A percentile compares a stretch with the other conserved stretches of the same genome.
These are phyloP conservation scores for Parnassius mnemosyne DNA, from an alignment of 2,888 invertebrate genomes.

Conservation along the genomic window DNA sequence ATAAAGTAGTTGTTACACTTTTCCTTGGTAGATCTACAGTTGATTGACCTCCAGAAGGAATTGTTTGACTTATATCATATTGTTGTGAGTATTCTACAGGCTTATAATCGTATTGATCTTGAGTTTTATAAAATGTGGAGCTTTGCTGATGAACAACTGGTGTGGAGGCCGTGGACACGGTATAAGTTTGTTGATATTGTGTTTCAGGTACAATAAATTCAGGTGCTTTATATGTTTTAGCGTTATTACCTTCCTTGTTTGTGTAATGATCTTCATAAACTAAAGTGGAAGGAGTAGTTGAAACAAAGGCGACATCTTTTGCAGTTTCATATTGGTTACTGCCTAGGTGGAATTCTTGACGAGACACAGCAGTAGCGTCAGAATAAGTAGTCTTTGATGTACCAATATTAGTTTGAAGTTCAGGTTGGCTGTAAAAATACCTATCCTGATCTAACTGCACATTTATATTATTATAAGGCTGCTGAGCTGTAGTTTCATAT, in stretches of 20 bases:
- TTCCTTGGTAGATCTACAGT: slow-evolving; percentile 55
- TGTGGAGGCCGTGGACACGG: slow-evolving; percentile 48
- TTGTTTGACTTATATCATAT: slow-evolving; percentile 33
- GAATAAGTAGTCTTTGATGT: slow-evolving; percentile 53
- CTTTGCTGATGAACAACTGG: slow-evolving; percentile 51
- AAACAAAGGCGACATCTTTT: slow-evolving; percentile 56
- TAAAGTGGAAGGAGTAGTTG: slow-evolving; percentile 62
- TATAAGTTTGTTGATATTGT: slow-evolving; percentile 52
- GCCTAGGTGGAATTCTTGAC: slow-evolving; percentile 62
- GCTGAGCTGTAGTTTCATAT: slow-evolving; percentile 46
- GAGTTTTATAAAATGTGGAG: slow-evolving; percentile 44
- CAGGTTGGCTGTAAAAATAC: slow-evolving; percentile 64
- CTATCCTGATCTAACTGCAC: slow-evolving; percentile 50
- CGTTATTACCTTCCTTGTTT: slow-evolving; percentile 54
- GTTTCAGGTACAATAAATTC: slow-evolving; percentile 50
- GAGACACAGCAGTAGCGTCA: slow-evolving; percentile 66
- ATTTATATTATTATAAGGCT: slow-evolving; percentile 44
- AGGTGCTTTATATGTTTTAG: slow-evolving; percentile 48
- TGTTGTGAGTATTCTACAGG: slow-evolving; percentile 43
- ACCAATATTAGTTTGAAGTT: slow-evolving; percentile 62
- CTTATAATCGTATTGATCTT: slow-evolving; percentile 50
- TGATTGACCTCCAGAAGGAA: slow-evolving; percentile 30
- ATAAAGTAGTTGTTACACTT: slow-evolving; percentile 35
- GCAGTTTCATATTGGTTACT: slow-evolving; percentile 46
- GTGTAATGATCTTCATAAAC: slow-evolving; percentile 65